These are phyloP conservation scores for Abramis brama DNA, from an alignment of 2,113 vertebrate species.

Conservation along the genomic window DNA sequence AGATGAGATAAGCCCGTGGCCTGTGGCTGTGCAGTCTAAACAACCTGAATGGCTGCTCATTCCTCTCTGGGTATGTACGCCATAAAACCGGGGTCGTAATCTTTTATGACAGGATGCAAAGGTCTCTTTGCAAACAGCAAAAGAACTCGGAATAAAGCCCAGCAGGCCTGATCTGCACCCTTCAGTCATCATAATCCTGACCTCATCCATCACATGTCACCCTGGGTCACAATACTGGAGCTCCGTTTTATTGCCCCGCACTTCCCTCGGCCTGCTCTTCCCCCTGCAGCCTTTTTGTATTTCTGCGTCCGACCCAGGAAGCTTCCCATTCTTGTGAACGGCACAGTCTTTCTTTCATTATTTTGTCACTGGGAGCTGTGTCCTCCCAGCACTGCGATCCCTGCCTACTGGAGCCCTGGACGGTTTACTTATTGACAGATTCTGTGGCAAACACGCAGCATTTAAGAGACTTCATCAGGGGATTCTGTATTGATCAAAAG, in stretches of 20 bases:
- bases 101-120: conserved; percentile 88
- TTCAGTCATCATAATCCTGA: conserved; percentile 82
- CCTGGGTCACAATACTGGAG: conserved; percentile 83
- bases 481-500: background rate
- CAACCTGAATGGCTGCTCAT: conserved; percentile 85
- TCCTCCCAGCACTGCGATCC: conserved; percentile 66
- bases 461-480: conserved; percentile 61
- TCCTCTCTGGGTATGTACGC: conserved; percentile 84
- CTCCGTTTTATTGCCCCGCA: conserved; percentile 83
- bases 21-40: conserved; percentile 81
- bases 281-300: conserved; percentile 78
- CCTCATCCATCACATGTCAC: conserved; percentile 85
- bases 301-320: conserved; percentile 79
- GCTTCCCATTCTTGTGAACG: conserved; percentile 77
- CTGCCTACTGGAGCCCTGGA: conserved; percentile 63
- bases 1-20: conserved; percentile 77
- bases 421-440: conserved; percentile 81
- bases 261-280: conserved; percentile 78
- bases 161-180: conserved; percentile 86
- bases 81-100: conserved; percentile 88
- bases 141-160: conserved; percentile 84
- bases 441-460: conserved; percentile 58
- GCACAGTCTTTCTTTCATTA: conserved; percentile 77
- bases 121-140: conserved; percentile 88
- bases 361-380: conserved; percentile 80